Evolutionary conservation across 30 jellyfish, hydroid and myxozoan species (phyloP).

Genomic region (Phacellophora camtschatica): DNA sequence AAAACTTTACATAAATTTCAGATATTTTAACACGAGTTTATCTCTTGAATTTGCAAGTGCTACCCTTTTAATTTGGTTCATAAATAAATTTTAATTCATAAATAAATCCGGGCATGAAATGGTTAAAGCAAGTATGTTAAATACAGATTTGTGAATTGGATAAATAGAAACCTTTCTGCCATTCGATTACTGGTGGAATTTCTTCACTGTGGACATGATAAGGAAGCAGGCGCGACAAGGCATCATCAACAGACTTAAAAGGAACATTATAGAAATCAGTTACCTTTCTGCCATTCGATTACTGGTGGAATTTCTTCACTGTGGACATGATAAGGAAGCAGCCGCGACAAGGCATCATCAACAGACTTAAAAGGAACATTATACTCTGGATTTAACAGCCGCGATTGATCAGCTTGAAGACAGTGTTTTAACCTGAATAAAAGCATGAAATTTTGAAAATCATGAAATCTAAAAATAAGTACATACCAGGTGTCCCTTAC

Average conservation of each 20-base stretch:
- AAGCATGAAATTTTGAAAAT: background rate
- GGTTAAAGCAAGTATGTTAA: no score
- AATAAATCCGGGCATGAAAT: no score
- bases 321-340: slow-evolving; percentile 75
- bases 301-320: slow-evolving; percentile 54
- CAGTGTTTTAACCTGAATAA: slow-evolving; percentile 67
- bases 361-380: slow-evolving; percentile 55
- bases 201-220: slow-evolving; percentile 65
- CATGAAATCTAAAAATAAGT: no score
- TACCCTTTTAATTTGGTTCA: no score
- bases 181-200: slow-evolving; percentile 50
- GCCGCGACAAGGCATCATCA: slow-evolving; percentile 80
- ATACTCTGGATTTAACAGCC: slow-evolving; percentile 60
- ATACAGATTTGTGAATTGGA: no score
- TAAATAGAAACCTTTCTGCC: slow-evolving; percentile 77
- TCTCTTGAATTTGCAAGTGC: no score
- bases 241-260: slow-evolving; percentile 66
- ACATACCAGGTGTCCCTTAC: no score
- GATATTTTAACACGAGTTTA: no score
- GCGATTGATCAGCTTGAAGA: slow-evolving; percentile 75
- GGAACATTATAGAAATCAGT: no score
- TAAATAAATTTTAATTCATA: no score
- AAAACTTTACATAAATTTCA: no score
- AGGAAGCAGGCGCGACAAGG: slow-evolving; percentile 78
- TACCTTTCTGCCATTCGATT: slow-evolving; percentile 67